Base-by-base conservation (phyloP, 2,888 invertebrate genomes). In the Liopterus haemorrhoidalis region DNA sequence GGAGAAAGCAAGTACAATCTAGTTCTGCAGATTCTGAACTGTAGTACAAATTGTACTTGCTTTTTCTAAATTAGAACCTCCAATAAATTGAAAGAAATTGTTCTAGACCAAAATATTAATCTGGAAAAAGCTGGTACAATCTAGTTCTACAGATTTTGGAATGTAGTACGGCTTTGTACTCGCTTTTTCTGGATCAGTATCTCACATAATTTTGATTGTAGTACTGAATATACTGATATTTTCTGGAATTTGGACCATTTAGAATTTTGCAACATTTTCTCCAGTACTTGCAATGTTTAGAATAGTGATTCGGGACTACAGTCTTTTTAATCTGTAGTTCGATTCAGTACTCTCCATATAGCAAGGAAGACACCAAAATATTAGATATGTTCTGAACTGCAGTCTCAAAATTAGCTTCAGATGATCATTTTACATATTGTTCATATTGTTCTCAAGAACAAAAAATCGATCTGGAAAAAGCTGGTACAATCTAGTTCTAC, bases 291-390 rank as follows among this genome's bases (percentile, higher is more conserved):
- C 14, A 12, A 3, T 4, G 30, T 30, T 30, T 11, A 12, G 30
- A 30, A 15, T 5, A 32, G 15, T 16, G 15, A 16, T 32, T 18
- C 18, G 8, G 14, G 3, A 12, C 11, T 15, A 32, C 11, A 14
- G 12, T 14, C 15, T 42, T 19, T 9, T 22, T 8, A 20, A 19
- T 5, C 21, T 42, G 42, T 35, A 42, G 35, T 35, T 36, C 42
- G 35, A 28, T 4, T 27, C 12, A 31, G 14, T 11, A 12, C 14
- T 31, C 27, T 22, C 8, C 24, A 6, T 22, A 22, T n/a, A n/a
- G 8, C 8, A 8, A 22, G 6, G 24, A 22, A 8, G 24, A 8
- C 6, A 22, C 8, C 8, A 8, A 22, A 11, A 25, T 25, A 25
- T 25, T 3, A 3, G 24, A 6, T 22, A 22, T 22, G 24, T 22